Percentiles rank a stretch among this genome's conserved stretches.
These are phyloP conservation scores for Scolanthus callimorphus DNA, from an alignment of 92 coral and sea anemone species.

Conservation along the genomic window DNA sequence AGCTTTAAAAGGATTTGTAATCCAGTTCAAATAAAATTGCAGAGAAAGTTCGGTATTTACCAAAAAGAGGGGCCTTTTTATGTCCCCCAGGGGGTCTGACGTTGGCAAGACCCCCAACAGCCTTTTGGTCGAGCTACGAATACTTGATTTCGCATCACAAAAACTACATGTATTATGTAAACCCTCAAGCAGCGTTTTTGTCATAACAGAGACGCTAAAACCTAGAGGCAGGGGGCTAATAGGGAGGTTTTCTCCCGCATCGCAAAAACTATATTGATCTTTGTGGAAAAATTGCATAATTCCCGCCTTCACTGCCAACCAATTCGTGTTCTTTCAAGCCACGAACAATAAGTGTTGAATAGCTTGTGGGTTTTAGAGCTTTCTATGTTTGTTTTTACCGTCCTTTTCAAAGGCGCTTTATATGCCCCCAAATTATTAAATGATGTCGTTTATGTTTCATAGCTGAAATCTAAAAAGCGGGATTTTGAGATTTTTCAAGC, in stretches of 20 bases:
- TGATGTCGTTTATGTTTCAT: too few species aligned
- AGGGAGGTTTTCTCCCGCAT: conserved; percentile 8
- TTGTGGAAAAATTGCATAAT: background rate
- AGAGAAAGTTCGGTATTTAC: background rate
- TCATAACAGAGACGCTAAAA: conserved; percentile 27
- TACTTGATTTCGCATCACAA: conserved; percentile 29
- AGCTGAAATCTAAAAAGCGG: too few species aligned
- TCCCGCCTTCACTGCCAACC: conserved; percentile 2
- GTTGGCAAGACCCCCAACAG: conserved; percentile 30
- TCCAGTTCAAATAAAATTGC: background rate
- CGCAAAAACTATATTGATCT: background rate
- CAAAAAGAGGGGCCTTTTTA: conserved; percentile 1
- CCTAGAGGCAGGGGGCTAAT: conserved; percentile 24
- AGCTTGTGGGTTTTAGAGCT: background rate
- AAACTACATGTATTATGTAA: conserved; percentile 53
- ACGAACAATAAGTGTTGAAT: background rate
- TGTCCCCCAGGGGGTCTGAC: conserved; percentile 3
- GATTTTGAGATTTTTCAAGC: too few species aligned
- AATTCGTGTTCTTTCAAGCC: conserved; percentile 1
- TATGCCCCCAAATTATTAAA: too few species aligned
- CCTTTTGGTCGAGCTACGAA: conserved; percentile 21
- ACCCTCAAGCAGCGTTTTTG: conserved; percentile 43
- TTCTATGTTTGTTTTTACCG: background rate
- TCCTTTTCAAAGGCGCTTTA: too few species aligned
- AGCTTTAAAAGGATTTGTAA: background rate